A percentile compares a stretch with the other conserved stretches of the same genome.
phyloP scores from a whole-genome alignment of 2,797 vertebrate species.

The Hafferia zeledoni region DNA sequence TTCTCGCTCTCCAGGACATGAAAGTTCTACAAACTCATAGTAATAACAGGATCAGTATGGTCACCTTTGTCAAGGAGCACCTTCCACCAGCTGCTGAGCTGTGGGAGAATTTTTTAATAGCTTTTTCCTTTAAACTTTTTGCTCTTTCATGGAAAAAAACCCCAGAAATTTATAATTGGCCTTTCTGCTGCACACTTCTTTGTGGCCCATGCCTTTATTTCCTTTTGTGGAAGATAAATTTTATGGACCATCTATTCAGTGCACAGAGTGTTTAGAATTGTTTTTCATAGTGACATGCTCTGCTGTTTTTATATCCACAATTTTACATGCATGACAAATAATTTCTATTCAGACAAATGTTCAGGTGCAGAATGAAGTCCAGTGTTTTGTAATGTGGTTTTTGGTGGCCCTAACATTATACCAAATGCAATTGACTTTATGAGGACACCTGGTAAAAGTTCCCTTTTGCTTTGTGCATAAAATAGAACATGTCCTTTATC shows the following conservation, averaged over 20 bases:
- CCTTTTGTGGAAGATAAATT: not conserved
- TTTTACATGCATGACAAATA: not conserved
- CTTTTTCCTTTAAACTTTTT: not conserved
- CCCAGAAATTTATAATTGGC: not conserved
- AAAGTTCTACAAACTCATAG: not conserved
- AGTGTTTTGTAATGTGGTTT: not conserved
- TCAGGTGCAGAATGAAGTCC: not conserved
- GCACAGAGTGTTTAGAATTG: not conserved
- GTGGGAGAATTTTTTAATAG: not conserved
- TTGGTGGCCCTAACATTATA: not conserved
- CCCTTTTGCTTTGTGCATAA: not conserved
- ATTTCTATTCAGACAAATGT: not conserved
- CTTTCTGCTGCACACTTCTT: not conserved
- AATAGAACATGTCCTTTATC: not conserved
- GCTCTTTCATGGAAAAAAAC: not conserved
- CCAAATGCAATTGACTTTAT: not conserved
- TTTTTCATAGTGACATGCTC: not conserved
- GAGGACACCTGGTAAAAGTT: not conserved
- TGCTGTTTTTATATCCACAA: not conserved
- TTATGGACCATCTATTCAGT: not conserved
- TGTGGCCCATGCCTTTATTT: not conserved
- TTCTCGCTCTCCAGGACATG: not conserved
- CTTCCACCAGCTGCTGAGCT: not conserved
- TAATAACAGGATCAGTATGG: not conserved
- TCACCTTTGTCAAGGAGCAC: not conserved